These are phyloP conservation scores for Oxygymnocypris stewartii DNA, from an alignment of 2,113 vertebrate genomes.

Conservation along the genomic window DNA sequence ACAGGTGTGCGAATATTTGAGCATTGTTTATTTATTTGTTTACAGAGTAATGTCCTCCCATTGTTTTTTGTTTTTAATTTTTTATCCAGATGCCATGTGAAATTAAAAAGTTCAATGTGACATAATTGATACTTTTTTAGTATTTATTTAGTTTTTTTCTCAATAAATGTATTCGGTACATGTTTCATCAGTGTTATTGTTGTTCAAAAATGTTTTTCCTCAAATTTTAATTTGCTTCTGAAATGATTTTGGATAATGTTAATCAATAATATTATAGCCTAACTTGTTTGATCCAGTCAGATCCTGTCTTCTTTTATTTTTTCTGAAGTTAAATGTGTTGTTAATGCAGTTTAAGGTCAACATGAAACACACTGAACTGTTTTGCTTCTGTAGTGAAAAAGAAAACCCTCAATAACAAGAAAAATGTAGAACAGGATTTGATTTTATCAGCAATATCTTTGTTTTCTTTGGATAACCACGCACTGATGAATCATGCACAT, in stretches of 20 bases:
- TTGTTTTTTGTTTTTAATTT: too few species aligned
- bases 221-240: not conserved
- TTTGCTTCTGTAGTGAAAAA: not conserved
- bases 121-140: not conserved
- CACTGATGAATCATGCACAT: not conserved
- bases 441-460: not conserved
- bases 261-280: not conserved
- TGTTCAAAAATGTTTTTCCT: not conserved
- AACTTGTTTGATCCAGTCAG: not conserved
- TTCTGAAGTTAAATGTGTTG: not conserved
- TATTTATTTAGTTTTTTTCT: not conserved
- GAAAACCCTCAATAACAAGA: too few species aligned
- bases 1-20: not conserved
- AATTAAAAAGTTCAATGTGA: not conserved
- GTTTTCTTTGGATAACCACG: not conserved
- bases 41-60: not conserved
- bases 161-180: not conserved
- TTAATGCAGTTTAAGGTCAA: not conserved
- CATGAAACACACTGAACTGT: not conserved
- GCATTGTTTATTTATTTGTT: not conserved
- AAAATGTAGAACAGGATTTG: not conserved
- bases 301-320: not conserved
- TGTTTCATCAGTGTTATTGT: not conserved
- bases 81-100: not conserved
- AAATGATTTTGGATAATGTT: not conserved